Percentiles rank a stretch among this genome's conserved stretches.
These are phyloP conservation scores for Opisthocomus hoazin DNA, from an alignment of 2,113 vertebrate genomes.

Conservation along the genomic window DNA sequence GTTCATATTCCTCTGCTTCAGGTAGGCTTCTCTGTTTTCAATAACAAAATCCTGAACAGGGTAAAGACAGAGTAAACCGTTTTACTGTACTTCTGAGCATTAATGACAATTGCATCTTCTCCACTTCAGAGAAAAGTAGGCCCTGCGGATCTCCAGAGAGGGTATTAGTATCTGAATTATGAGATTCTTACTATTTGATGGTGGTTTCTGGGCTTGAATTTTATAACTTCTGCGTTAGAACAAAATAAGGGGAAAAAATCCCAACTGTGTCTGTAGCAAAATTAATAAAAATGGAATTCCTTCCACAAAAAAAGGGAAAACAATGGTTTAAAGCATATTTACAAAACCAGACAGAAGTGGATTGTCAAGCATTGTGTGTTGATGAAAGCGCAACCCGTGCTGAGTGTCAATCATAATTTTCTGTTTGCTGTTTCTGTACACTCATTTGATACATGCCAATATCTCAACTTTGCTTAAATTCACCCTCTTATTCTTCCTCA, in stretches of 20 bases:
- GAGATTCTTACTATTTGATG: not conserved
- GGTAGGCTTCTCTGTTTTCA: not conserved
- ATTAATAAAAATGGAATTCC: not conserved
- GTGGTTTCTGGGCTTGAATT: not conserved
- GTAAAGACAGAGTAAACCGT: not conserved
- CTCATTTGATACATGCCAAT: not conserved
- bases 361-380: not conserved
- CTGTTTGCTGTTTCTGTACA: not conserved
- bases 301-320: not conserved
- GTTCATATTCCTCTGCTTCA: not conserved
- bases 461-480: not conserved
- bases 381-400: not conserved
- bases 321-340: not conserved
- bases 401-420: not conserved
- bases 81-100: not conserved
- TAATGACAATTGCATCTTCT: not conserved
- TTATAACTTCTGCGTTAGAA: not conserved
- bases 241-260: not conserved
- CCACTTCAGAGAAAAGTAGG: not conserved
- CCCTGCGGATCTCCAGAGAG: not conserved
- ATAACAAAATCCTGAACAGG: not conserved
- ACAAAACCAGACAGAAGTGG: not conserved
- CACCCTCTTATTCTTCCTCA: not conserved
- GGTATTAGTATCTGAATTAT: not conserved
- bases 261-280: not conserved